Percentiles rank a stretch among this genome's conserved stretches.
Evolutionary conservation across 2,888 invertebrate genomes (phyloP).

Genomic region (Drosophila longiperda): DNA sequence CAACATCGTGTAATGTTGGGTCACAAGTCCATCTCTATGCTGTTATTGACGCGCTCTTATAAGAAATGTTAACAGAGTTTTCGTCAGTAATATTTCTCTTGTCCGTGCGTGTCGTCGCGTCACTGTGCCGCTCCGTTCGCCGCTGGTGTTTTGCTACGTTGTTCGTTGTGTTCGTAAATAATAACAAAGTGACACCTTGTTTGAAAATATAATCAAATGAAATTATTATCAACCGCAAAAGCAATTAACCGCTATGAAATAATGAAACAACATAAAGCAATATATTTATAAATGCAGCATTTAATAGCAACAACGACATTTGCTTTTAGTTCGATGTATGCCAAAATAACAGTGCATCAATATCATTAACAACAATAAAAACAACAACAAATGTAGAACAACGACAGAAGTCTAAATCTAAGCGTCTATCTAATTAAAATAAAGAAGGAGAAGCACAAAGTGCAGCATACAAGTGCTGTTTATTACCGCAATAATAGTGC

Average conservation of each 20-base stretch:
- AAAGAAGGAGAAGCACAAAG: constrained; percentile 41
- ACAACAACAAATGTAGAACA: constrained; percentile 14
- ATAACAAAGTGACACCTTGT: constrained; percentile 46
- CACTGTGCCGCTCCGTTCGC: constrained; percentile 44
- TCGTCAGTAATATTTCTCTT: constrained; percentile 52
- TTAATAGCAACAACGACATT: constrained; percentile 25
- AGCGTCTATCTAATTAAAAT: constrained; percentile 40
- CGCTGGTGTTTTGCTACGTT: constrained; percentile 54
- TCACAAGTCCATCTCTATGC: constrained; percentile 32
- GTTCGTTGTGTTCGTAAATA: constrained; percentile 54
- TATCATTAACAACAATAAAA: constrained; percentile 29
- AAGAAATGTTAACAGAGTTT: constrained; percentile 55
- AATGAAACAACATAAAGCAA: constrained; percentile 21
- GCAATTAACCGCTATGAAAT: constrained; percentile 32
- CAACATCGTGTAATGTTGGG: constrained; percentile 24
- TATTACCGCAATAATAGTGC: constrained; percentile 38
- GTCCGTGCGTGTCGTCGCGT: constrained; percentile 51
- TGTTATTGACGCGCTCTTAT: constrained; percentile 51
- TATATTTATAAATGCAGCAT: constrained; percentile 20
- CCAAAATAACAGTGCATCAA: constrained; percentile 27
- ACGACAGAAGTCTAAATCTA: constrained; percentile 32
- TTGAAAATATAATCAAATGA: constrained; percentile 28
- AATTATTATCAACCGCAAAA: constrained; percentile 23
- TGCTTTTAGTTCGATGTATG: constrained; percentile 34
- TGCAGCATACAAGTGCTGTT: constrained; percentile 55